Percentiles rank a stretch among this genome's conserved stretches.
phyloP scores from a whole-genome alignment of 1,140 invertebrate species.

The Nylanderia fulva region DNA sequence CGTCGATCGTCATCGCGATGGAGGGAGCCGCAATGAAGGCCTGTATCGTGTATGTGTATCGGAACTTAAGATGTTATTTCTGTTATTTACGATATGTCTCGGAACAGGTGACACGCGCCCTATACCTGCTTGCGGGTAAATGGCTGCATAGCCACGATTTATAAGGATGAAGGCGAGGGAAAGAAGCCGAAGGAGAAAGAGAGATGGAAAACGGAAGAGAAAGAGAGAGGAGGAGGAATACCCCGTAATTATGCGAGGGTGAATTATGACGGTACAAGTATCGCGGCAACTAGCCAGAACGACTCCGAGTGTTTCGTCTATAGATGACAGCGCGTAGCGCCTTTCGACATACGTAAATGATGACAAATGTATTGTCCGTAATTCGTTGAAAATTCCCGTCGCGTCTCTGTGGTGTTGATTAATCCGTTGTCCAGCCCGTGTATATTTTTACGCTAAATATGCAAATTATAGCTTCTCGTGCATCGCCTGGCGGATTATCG shows the following conservation, averaged over 20 bases:
- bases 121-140: constrained; percentile 71
- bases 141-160: constrained; percentile 64
- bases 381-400: constrained; percentile 24
- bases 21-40: constrained; percentile 22
- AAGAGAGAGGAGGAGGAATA: constrained; percentile 35
- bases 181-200: constrained; percentile 18
- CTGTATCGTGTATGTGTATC: constrained; percentile 52
- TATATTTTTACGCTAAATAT: constrained; percentile 29
- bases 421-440: constrained; percentile 10
- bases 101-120: constrained; percentile 78
- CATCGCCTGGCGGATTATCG: constrained; percentile 11
- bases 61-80: constrained; percentile 78
- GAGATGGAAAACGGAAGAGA: not conserved
- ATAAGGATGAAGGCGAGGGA: constrained; percentile 44
- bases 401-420: constrained; percentile 15
- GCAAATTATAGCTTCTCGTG: constrained; percentile 29
- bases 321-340: constrained; percentile 61
- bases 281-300: constrained; percentile 53
- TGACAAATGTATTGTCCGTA: constrained; percentile 50
- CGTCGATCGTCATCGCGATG: not conserved
- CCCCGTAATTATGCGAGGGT: constrained; percentile 79
- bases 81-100: constrained; percentile 78
- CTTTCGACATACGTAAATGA: constrained; percentile 34
- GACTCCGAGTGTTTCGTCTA: constrained; percentile 46
- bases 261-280: constrained; percentile 78